phyloP scores from a whole-genome alignment of 1,140 invertebrate genomes.

The Piezodorus guildinii region DNA sequence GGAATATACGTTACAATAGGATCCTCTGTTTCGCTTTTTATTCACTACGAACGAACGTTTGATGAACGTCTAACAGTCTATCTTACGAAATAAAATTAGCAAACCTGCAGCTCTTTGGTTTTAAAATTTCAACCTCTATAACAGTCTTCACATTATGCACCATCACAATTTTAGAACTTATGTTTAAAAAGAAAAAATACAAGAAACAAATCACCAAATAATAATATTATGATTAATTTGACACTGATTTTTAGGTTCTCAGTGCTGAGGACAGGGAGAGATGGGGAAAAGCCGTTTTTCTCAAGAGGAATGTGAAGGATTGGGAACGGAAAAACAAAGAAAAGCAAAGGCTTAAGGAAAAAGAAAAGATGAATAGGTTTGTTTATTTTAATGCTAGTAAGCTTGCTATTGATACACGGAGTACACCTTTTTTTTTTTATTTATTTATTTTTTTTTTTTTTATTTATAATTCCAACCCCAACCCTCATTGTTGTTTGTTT shows the following conservation, averaged over 20 bases:
- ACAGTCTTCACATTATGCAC: too few relatives aligned
- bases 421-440: neutral
- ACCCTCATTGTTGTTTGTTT: too few relatives aligned
- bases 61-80: too few relatives aligned
- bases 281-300: conserved; percentile 45
- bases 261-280: conserved; percentile 29
- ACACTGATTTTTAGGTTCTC: conserved; percentile 11
- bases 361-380: conserved; percentile 17
- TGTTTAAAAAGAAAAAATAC: conserved; percentile 6
- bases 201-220: conserved; percentile 12
- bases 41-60: too few relatives aligned
- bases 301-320: conserved; percentile 46
- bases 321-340: conserved; percentile 31
- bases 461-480: neutral
- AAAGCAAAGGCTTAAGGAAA: conserved; percentile 16
- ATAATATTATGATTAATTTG: neutral
- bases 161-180: neutral
- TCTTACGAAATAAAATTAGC: too few relatives aligned
- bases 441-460: too few relatives aligned
- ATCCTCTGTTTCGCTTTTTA: too few relatives aligned
- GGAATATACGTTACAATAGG: too few relatives aligned
- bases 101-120: too few relatives aligned
- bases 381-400: neutral
- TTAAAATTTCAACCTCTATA: too few relatives aligned
- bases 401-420: neutral